Evolutionary conservation across 30 jellyfish, hydroid and myxozoan species (phyloP).

Genomic region (Aurelia coerulea): DNA sequence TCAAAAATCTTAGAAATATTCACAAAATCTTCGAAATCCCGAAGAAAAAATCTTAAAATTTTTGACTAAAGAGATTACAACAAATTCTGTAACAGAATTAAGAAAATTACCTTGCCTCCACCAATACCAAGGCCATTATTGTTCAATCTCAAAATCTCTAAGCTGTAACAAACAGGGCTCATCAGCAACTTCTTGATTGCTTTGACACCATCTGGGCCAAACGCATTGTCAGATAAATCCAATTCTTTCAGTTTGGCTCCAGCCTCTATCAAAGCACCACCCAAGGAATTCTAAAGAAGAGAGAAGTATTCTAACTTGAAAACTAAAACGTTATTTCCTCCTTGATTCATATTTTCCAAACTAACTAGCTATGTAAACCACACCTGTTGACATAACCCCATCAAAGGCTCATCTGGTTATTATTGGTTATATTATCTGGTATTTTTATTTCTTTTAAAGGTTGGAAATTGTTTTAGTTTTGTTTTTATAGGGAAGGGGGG

Average conservation of each 20-base stretch:
- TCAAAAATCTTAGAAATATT: not conserved
- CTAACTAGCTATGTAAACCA: too few species aligned
- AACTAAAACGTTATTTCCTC: too few species aligned
- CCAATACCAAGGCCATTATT: slow-evolving; percentile 97
- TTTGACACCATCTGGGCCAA: slow-evolving; percentile 99
- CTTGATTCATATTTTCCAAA: too few species aligned
- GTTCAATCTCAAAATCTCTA: slow-evolving; percentile 74
- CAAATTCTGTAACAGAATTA: too few species aligned
- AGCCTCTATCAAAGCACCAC: slow-evolving; percentile 83
- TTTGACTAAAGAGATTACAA: too few species aligned
- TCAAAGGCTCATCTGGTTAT: too few species aligned
- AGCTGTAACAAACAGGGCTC: slow-evolving; percentile 81
- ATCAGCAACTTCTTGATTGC: slow-evolving; percentile 79
- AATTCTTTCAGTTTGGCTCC: slow-evolving; percentile 85
- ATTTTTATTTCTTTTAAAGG: too few species aligned
- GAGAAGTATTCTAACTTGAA: not conserved
- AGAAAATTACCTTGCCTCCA: slow-evolving; percentile 84
- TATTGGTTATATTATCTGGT: too few species aligned
- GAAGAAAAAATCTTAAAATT: not conserved
- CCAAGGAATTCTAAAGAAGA: slow-evolving; percentile 66
- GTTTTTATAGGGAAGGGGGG: too few species aligned
- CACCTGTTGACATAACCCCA: too few species aligned
- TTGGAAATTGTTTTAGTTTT: too few species aligned
- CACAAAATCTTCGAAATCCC: not conserved
- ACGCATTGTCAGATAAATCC: slow-evolving; percentile 97